Evolutionary conservation across 2,797 vertebrate species (phyloP).

Genomic region (Naso thynnoides): DNA sequence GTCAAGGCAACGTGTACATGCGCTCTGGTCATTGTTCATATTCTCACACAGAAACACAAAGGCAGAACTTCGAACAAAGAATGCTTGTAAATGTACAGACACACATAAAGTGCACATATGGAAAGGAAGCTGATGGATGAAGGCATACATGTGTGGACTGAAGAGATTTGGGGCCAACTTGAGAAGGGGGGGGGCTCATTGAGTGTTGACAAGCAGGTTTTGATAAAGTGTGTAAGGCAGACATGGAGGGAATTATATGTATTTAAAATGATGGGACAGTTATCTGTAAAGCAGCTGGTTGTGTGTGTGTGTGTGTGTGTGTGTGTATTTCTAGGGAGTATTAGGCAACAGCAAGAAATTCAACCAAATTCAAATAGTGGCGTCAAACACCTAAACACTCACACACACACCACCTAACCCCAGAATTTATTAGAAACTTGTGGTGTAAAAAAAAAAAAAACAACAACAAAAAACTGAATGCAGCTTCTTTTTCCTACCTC

Average conservation of each 20-base stretch:
- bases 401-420: slow-evolving; percentile 24
- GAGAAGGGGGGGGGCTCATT: slow-evolving; percentile 11
- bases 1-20: slow-evolving; percentile 62
- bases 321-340: slow-evolving; percentile 21
- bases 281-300: slow-evolving; percentile 42
- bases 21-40: slow-evolving; percentile 58
- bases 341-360: slow-evolving; percentile 21
- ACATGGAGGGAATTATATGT: slow-evolving; percentile 22
- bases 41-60: slow-evolving; percentile 63
- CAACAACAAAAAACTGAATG: not conserved
- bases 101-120: slow-evolving; percentile 77
- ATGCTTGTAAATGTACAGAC: slow-evolving; percentile 37
- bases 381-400: slow-evolving; percentile 11
- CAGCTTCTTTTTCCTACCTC: slow-evolving; percentile 28
- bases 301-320: slow-evolving; percentile 15
- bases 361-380: slow-evolving; percentile 42
- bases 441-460: slow-evolving; percentile 12
- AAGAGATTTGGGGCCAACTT: slow-evolving; percentile 30
- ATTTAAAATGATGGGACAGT: slow-evolving; percentile 25
- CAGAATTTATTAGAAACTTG: slow-evolving; percentile 35
- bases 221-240: slow-evolving; percentile 53
- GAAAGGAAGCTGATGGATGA: slow-evolving; percentile 43
- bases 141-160: slow-evolving; percentile 45
- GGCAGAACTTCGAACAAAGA: slow-evolving; percentile 42
- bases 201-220: slow-evolving; percentile 13